Base-by-base conservation (phyloP, 2,888 invertebrate genomes). In the Oxyteleia sp. region DNA sequence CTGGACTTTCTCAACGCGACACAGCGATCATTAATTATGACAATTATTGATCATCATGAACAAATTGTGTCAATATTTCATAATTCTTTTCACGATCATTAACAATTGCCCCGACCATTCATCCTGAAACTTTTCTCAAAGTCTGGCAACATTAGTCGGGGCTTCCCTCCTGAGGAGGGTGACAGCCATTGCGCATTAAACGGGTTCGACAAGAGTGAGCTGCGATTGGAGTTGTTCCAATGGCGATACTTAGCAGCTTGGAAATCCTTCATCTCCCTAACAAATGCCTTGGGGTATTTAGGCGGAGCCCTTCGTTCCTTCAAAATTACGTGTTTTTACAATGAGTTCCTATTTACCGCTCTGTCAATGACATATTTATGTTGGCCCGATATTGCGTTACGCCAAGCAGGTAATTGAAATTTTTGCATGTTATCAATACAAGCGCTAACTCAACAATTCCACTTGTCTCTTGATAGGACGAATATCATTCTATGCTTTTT, bases 311-410 rank as follows among this genome's bases (percentile, higher is more conserved):
- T 64, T 45, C 80, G 74, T 81, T 76, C 68, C 45, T 76, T 74
- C 59, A 35, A 68, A 57, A 88, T 91, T 89, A 91, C 89, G 89
- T 91, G 89, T 92, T 92, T 91, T 91, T 89, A 91, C 90, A 91
- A 92, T 91, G 91, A 90, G 91, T 91, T 89, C 91, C 90, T 90
- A 91, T 92, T 92, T 92, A 90, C 90, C 84, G 88, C 89, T 85
- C 90, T 90, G 91, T 91, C 92, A 91, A 92, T 92, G 89, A 83
- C 89, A 90, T 91, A 92, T 93, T 93, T 92, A 93, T 92, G 91
- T 89, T 88, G 84, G 84, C 86, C 63, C 88, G 89, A 91, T 92
- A 92, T 92, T 92, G 91, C 90, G 88, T 90, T 88, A 87, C 72
- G 63, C 89, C 88, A 88, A 90, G 90, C 92, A 91, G 88, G 89